Base-by-base conservation (phyloP, 1,140 invertebrate species). In the Camponotus vicinus region DNA sequence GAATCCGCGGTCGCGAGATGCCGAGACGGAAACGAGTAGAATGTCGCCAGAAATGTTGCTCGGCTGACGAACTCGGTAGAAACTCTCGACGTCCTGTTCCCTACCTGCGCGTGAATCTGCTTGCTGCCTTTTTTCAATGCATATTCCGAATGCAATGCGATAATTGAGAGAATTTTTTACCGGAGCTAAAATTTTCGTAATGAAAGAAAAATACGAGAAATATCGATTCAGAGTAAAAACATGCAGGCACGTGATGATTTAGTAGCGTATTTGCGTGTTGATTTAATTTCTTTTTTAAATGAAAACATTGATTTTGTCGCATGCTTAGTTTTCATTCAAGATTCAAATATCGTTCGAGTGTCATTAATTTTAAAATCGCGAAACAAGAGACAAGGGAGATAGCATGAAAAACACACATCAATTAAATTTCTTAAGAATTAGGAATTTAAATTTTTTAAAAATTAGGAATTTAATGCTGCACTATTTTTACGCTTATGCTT, bases 21-120 rank as follows among this genome's bases (percentile, higher is more conserved):
- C 64, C 89, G 82, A 18, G 79, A 71, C 77, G 89, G 66, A 88
- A 88, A 86, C 52, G 71, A 82, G 75, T 85, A 88, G 89, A 90
- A 90, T 90, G 89, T 70, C 80, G 59, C 32, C 82, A 90, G 91
- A 92, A 92, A 91, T 92, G 91, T 88, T 86, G 86, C 84, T 86
- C 75, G 66, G 52, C 42, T 37, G 69, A 52, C 49, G 15, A 15
- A 52, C 49, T 49, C 15, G 71, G 32, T 13, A 61, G 37, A 69
- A 52, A 64, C 67, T 18, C 15, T 18, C 15, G 49, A 59, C 76
- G 59, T 64, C 27, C 57, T 66, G 61, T 67, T 61, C n/a, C 18
- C 9, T 85, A 63, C 42, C 66, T 80, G 75, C 49, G 52, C 63
- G 32, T 55, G 67, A 45, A 73, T 82, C n/a, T 73, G 32, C 21